phyloP scores from a whole-genome alignment of 92 coral and sea anemone species.

The Epizoanthus ramosus region DNA sequence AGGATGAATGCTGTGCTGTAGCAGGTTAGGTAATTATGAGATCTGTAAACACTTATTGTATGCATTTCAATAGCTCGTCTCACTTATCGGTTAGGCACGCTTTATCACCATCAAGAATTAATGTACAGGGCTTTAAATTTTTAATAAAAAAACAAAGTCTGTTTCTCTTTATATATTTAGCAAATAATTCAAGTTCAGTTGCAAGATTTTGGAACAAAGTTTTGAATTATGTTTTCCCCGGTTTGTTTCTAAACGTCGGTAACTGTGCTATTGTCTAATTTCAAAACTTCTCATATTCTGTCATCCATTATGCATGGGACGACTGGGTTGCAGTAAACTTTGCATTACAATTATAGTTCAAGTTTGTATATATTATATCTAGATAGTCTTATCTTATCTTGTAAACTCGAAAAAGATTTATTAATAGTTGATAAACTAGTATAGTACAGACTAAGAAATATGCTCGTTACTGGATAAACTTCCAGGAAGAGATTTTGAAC shows the following conservation, averaged over 20 bases:
- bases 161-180: not conserved
- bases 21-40: conserved; percentile 10
- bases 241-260: not conserved
- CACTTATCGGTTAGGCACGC: not conserved
- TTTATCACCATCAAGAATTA: conserved; percentile 18
- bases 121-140: not conserved
- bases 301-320: conserved; percentile 25
- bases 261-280: conserved; percentile 43
- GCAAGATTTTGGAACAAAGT: conserved; percentile 8
- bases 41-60: not conserved
- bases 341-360: conserved; percentile 11
- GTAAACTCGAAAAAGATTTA: not conserved
- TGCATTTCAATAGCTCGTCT: not conserved
- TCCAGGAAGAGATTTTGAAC: not conserved
- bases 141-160: not conserved
- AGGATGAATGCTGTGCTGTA: not conserved
- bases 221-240: not conserved
- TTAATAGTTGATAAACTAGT: conserved; percentile 33
- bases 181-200: not conserved
- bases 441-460: conserved; percentile 5
- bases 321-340: not conserved
- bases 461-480: conserved; percentile 25
- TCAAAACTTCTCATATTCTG: conserved; percentile 19
- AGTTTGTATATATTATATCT: not conserved
- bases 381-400: not conserved